phyloP scores from a whole-genome alignment of 2,888 invertebrate genomes.

The Cerceris rybyensis region DNA sequence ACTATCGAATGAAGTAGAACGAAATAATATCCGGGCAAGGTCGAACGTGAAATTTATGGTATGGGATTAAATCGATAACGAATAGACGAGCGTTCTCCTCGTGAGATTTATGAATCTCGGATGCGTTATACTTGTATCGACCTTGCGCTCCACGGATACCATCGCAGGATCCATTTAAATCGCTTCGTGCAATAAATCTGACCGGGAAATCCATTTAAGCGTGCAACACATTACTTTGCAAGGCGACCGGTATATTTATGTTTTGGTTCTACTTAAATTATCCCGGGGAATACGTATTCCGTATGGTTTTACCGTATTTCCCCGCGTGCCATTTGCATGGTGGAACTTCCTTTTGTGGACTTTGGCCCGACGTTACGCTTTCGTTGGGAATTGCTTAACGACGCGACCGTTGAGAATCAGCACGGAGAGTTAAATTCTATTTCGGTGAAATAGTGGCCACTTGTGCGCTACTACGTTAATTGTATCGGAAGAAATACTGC shows the following conservation, averaged over 20 bases:
- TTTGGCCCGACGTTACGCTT: slow-evolving; percentile 1
- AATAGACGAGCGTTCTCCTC: neutral
- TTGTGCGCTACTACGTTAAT: slow-evolving; percentile 1
- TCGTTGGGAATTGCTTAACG: slow-evolving; percentile 13
- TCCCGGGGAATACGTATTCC: slow-evolving; percentile 10
- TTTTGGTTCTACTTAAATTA: slow-evolving; percentile 46
- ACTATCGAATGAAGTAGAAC: neutral
- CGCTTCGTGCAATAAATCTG: slow-evolving; percentile 46
- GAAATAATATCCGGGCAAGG: slow-evolving; percentile 2
- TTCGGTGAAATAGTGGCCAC: slow-evolving; percentile 6
- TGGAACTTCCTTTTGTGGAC: slow-evolving; percentile 19
- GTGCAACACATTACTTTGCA: slow-evolving; percentile 50
- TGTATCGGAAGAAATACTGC: slow-evolving; percentile 3
- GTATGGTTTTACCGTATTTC: slow-evolving; percentile 10
- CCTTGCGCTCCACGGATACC: slow-evolving; percentile 23
- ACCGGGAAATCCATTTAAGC: slow-evolving; percentile 53
- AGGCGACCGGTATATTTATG: slow-evolving; percentile 50
- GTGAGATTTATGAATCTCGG: slow-evolving; percentile 45
- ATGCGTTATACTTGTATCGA: slow-evolving; percentile 46
- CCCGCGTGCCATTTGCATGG: slow-evolving; percentile 19
- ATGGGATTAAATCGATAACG: slow-evolving; percentile 33
- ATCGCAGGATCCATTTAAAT: slow-evolving; percentile 40
- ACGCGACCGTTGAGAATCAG: neutral
- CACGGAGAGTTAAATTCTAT: neutral
- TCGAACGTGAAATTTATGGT: slow-evolving; percentile 9